Evolutionary conservation across 2,797 vertebrate species (phyloP), one percentile per base, ranked within the genome.

Genomic region (Micromesistius poutassou): DNA sequence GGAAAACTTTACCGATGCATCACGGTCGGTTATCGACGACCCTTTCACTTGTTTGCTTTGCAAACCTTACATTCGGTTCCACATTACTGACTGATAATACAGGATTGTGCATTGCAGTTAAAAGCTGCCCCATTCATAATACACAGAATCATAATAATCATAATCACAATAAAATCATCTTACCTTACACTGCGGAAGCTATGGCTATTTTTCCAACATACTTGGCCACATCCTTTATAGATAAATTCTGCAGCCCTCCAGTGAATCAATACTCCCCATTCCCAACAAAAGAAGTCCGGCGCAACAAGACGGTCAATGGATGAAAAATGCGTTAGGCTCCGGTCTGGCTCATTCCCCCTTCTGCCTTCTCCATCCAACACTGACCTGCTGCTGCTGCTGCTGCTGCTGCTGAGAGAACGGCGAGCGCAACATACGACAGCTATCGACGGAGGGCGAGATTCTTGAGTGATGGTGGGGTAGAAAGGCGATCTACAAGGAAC

Each of bases 121-220:
- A 38, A 38, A 38, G 36, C 36, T 38, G 36, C 36, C 7, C 9
- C 1, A 38, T 38, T 38, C 36, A 42, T 42, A 42, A 19, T 16
- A 35, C 9, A 19, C 22, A 38, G 9, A 5, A 8, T 38, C 8
- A 74, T 31, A 25, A 16, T 50, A 22, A 76, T 72, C 16, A 79
- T 70, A 66, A 81, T 30, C 50, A 68, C 36, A 55, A 77, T 30
- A 72, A 19, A 73, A 73, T 72, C 71, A 72, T 30, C 90, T 89
- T 97, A 98, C 97, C 97, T 98, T 98, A 95, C 97, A 96, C 96
- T 96, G 96, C 95, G 96, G 96, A 96, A 8, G 95, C 96, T 96
- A 96, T 95, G 96, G 96, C 96, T 98, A 95, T 96, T 95, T 96
- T 95, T 93, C 96, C 96, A 97, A 94, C 95, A 94, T 95, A 94